Evolutionary conservation across 2,113 vertebrate species (phyloP).

Genomic region (Gnathonemus echidnorhynchus): DNA sequence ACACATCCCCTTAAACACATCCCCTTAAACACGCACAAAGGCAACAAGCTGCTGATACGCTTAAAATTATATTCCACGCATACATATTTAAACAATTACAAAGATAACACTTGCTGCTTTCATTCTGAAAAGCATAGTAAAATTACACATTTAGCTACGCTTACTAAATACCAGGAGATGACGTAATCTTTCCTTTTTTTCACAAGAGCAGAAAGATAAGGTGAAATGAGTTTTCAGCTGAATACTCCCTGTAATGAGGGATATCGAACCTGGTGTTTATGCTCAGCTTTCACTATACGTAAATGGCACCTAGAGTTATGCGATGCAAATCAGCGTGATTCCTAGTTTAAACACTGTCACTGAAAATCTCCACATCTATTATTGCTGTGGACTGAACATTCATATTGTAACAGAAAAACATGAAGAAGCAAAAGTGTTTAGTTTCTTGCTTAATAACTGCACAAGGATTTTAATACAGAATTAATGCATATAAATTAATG

Average conservation of each 20-base stretch:
- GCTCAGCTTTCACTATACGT: neutral
- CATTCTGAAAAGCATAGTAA: neutral
- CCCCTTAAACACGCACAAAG: neutral
- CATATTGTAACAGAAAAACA: neutral
- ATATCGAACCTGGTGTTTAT: neutral
- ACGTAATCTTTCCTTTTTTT: neutral
- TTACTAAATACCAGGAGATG: neutral
- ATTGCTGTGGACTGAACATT: neutral
- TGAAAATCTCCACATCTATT: neutral
- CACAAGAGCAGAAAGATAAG: neutral
- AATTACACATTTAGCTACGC: neutral
- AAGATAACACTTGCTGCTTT: neutral
- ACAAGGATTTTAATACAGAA: neutral
- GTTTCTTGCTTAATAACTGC: neutral
- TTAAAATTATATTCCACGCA: neutral
- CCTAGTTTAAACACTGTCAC: neutral
- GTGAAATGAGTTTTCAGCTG: neutral
- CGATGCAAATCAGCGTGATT: neutral
- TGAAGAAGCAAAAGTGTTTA: neutral
- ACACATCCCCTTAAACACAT: neutral
- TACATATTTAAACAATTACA: conserved; percentile 4
- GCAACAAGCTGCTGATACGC: neutral
- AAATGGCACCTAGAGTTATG: neutral
- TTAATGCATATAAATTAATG: neutral
- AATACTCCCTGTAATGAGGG: neutral